Evolutionary conservation across 2,113 vertebrate species (phyloP), one percentile per base, ranked within the genome.

Genomic region (Dendrocopos noguchii): DNA sequence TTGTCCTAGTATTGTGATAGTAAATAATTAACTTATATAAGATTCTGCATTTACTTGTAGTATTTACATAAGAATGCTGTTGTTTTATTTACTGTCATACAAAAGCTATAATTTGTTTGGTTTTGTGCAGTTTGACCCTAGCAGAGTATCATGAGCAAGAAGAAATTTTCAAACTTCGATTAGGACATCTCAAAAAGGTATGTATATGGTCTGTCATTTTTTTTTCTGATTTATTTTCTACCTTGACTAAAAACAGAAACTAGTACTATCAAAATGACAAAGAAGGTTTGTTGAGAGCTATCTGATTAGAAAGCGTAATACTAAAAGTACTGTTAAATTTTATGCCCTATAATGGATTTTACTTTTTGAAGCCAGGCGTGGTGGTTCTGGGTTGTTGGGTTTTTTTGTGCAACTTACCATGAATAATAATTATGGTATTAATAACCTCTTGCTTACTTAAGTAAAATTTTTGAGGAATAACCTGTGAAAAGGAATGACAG

Each of bases 101-200:
- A 61, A 75, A 82, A 90, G 42, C 11, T 63, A 14, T 93, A 91
- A 57, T 87, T 79, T 36, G 2, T 15, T 80, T 56, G 84, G 10
- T 39, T 86, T 88, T 94, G 94, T 97, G 96, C 97, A 99, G 99
- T 97, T 98, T 99, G 95, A 99, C 99, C 78, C 96, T 99, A 97
- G 99, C 99, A 90, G 99, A 99, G 94, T 99, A 99, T 97, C 99
- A 99, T 7, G 99, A 99, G 96, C 99, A 99, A 97, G 99, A 99
- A 97, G 99, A 99, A 98, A 99, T 99, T 96, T 99, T 99, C 98
- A 99, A 99, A 96, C 98, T 99, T 95, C 98, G 99, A 93, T 98
- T 99, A 90, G 99, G 99, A 96, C 99, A 99, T 98, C 98, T 99
- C 92, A 99, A 99, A 97, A 99, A 99, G 99, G 99, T 99, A 97